These are phyloP conservation scores for Ellobium chinense DNA, from an alignment of 2,888 invertebrate species.

Conservation along the genomic window DNA sequence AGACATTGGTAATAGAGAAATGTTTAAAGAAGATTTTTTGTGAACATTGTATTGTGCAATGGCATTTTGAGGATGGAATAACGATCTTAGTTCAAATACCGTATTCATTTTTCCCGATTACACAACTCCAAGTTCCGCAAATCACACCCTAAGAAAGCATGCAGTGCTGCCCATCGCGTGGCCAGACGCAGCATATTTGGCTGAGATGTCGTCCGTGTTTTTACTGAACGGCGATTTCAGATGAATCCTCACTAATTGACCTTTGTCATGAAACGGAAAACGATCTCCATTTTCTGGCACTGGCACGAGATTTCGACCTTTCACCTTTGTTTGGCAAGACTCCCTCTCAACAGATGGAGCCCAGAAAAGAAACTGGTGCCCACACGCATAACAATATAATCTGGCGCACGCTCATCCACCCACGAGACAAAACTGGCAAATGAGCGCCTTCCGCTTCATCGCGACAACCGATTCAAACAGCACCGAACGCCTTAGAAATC, in stretches of 20 bases:
- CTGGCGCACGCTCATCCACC: not conserved
- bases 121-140: not conserved
- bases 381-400: slow-evolving; percentile 3
- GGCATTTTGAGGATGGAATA: not conserved
- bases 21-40: too few species aligned
- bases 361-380: not conserved
- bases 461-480: not conserved
- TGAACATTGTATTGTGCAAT: not conserved
- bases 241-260: slow-evolving; percentile 38
- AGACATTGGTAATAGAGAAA: too few species aligned
- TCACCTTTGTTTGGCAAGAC: not conserved
- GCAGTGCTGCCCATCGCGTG: not conserved
- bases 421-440: slow-evolving; percentile 20
- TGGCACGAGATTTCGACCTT: not conserved
- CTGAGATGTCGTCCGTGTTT: not conserved
- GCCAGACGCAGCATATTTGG: slow-evolving; percentile 4
- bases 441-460: slow-evolving; percentile 14
- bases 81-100: too few species aligned
- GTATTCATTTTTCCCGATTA: too few species aligned
- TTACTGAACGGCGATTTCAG: not conserved
- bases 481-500: not conserved
- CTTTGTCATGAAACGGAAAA: slow-evolving; percentile 21
- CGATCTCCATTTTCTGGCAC: not conserved
- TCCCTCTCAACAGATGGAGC: not conserved
- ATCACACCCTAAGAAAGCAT: not conserved